Evolutionary conservation across 2,888 invertebrate species (phyloP).

Genomic region (Argyra leucocephala): DNA sequence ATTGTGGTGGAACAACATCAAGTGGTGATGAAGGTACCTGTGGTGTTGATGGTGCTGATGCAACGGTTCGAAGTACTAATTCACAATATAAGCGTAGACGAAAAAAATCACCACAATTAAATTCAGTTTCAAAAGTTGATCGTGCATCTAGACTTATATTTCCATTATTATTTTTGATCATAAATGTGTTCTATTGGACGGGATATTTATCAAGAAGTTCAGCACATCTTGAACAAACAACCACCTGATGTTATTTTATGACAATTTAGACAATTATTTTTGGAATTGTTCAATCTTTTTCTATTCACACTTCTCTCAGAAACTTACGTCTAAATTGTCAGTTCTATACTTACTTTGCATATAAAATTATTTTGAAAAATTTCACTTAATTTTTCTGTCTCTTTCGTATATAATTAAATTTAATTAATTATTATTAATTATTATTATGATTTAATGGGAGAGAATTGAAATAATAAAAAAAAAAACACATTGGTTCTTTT

Average conservation of each 20-base stretch:
- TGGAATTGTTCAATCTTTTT: background rate
- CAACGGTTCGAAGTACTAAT: slow-evolving; percentile 31
- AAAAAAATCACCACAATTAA: slow-evolving; percentile 53
- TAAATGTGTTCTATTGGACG: slow-evolving; percentile 73
- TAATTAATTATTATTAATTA: background rate
- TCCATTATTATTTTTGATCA: slow-evolving; percentile 62
- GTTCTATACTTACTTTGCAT: background rate
- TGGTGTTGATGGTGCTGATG: slow-evolving; percentile 20
- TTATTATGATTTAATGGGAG: background rate
- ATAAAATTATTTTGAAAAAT: background rate
- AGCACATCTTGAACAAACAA: slow-evolving; percentile 35
- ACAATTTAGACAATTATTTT: slow-evolving; percentile 38
- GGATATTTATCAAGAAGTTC: slow-evolving; percentile 57
- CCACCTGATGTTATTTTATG: slow-evolving; percentile 43
- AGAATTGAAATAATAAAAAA: background rate
- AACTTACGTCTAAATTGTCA: slow-evolving; percentile 7
- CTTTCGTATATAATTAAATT: background rate
- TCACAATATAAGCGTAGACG: slow-evolving; percentile 38
- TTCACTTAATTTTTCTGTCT: background rate
- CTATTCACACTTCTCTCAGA: background rate
- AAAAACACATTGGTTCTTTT: too few species aligned
- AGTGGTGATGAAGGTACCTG: slow-evolving; percentile 2
- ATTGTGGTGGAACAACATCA: slow-evolving; percentile 15
- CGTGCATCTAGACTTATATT: slow-evolving; percentile 64
- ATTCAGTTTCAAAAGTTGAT: slow-evolving; percentile 74